Evolutionary conservation across 2,888 invertebrate genomes (phyloP), one percentile per base, ranked within the genome.

Genomic region (Drosophila mettleri): DNA sequence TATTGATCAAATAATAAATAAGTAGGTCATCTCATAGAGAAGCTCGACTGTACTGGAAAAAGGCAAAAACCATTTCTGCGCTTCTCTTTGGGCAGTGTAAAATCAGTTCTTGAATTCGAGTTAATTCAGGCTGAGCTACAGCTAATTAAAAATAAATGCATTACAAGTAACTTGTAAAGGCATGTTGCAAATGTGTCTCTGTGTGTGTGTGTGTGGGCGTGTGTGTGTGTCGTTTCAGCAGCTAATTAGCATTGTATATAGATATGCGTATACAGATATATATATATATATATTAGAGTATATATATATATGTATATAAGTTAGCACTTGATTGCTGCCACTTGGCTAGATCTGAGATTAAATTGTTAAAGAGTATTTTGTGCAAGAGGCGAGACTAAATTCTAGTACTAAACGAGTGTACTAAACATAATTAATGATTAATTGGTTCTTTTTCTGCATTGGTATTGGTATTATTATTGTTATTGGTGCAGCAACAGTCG

Each of bases 231-330:
- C 52, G 43, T 36, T 66, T 81, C 71, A 87, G 86, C 89, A 86
- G 87, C 89, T 88, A 87, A 86, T 87, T 86, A 86, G 89, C 86
- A 73, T 73, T 75, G 14, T 16, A 43, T 20, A 46, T 46, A 46
- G 45, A 46, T 29, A 46, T 27, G 9, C 10, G 12, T 6, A 33
- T 10, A 33, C 4, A 33, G 8, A 10, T n/a, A n/a, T n/a, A n/a
- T 3, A 24, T 5, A 31, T 29, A 18, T 46, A 49, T 41, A 33
- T 52, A 53, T 20, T n/a, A 3, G 39, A 12, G 16, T 5, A 6
- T 16, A 29, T 27, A 18, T 27, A 46, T 46, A 29, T 46, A 43
- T 49, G 22, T 27, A 46, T 46, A 29, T 46, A 43, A 45, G 22
- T 29, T 18, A 34, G 49, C 34, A 51, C 43, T 71, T 16, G 38